phyloP scores from a whole-genome alignment of 2,797 vertebrate species.

The Hapalemur alaotrensis region DNA sequence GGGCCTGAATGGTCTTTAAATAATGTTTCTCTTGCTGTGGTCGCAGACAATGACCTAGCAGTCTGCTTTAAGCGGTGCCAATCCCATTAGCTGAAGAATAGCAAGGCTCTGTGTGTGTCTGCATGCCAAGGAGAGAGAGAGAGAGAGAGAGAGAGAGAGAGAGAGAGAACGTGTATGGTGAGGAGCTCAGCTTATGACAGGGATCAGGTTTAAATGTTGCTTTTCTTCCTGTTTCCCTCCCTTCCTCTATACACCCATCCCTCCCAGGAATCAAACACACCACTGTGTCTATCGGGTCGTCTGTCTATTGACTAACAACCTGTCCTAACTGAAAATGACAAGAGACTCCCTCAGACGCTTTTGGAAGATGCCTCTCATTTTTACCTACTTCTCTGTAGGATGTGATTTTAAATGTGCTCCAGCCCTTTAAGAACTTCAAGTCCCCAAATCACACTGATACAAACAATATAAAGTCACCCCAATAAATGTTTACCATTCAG shows the following conservation, averaged over 20 bases:
- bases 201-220: background rate
- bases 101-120: conserved; percentile 78
- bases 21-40: conserved; percentile 93
- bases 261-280: background rate
- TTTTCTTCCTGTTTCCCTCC: background rate
- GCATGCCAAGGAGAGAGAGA: background rate
- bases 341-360: conserved; percentile 6
- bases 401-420: background rate
- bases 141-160: background rate
- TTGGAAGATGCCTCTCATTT: background rate
- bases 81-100: conserved; percentile 91
- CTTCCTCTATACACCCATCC: background rate
- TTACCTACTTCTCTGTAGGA: background rate
- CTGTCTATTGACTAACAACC: background rate
- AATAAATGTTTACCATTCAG: background rate
- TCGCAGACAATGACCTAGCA: conserved; percentile 86
- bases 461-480: background rate
- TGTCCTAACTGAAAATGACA: background rate
- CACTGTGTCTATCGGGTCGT: background rate
- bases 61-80: conserved; percentile 89
- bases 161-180: background rate
- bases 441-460: background rate
- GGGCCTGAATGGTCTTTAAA: conserved; percentile 91
- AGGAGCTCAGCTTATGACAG: conserved; percentile 35
- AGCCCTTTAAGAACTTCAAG: background rate